Percentiles rank a stretch among this genome's conserved stretches.
These are phyloP conservation scores for Natrix natrix DNA, from an alignment of 2,797 vertebrate genomes.

Conservation along the genomic window DNA sequence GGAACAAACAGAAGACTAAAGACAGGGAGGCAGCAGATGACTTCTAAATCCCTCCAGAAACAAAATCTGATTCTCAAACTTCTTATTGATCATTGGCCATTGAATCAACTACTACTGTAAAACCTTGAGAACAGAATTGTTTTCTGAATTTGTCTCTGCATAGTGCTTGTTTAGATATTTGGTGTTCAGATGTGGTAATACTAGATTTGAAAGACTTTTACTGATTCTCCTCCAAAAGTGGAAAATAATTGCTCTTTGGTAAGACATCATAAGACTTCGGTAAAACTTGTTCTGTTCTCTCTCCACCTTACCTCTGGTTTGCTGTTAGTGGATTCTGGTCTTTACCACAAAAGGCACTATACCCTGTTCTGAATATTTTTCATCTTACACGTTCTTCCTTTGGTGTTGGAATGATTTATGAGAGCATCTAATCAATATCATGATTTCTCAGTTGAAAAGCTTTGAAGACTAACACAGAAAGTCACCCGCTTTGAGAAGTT, in stretches of 20 bases:
- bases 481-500: constrained; percentile 44
- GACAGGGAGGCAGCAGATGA: background rate
- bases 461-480: constrained; percentile 19
- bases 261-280: background rate
- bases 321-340: background rate
- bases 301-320: background rate
- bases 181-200: background rate
- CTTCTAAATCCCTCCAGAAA: background rate
- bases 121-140: background rate
- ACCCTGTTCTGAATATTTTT: background rate
- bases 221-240: background rate
- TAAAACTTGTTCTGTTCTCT: background rate
- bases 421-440: background rate
- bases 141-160: background rate
- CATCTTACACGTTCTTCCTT: background rate
- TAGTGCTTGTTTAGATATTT: background rate
- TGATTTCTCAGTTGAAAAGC: background rate
- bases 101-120: background rate
- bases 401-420: background rate
- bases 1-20: background rate
- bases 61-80: background rate
- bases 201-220: background rate
- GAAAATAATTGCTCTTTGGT: background rate
- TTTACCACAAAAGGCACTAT: background rate
- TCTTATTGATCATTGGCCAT: background rate